phyloP scores from a whole-genome alignment of 2,113 vertebrate species.

The Nothoprocta perdicaria region DNA sequence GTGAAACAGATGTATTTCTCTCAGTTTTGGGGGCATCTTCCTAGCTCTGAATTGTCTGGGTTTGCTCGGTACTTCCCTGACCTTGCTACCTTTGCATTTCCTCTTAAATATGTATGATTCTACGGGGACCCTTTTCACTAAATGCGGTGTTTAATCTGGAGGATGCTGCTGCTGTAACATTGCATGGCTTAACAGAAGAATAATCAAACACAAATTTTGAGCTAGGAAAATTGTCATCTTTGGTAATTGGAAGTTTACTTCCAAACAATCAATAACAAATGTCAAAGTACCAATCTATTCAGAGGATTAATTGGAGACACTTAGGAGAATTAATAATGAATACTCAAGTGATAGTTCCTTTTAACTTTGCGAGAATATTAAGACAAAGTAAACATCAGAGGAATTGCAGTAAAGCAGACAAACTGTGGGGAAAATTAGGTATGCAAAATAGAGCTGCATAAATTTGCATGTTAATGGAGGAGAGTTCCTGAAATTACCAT shows the following conservation, averaged over 20 bases:
- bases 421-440: slow-evolving; percentile 66
- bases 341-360: slow-evolving; percentile 65
- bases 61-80: background rate
- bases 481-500: slow-evolving; percentile 59
- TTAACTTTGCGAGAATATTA: slow-evolving; percentile 74
- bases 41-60: background rate
- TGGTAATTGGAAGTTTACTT: slow-evolving; percentile 69
- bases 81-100: background rate
- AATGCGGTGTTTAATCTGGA: background rate
- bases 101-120: background rate
- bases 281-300: slow-evolving; percentile 67
- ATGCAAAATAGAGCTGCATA: slow-evolving; percentile 70
- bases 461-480: slow-evolving; percentile 74
- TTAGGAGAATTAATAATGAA: slow-evolving; percentile 76
- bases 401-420: slow-evolving; percentile 59
- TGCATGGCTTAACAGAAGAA: background rate
- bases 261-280: slow-evolving; percentile 72
- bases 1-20: background rate
- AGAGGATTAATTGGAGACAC: slow-evolving; percentile 72
- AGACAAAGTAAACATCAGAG: slow-evolving; percentile 76
- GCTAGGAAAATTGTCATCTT: slow-evolving; percentile 5
- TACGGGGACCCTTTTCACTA: background rate
- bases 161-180: background rate
- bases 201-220: background rate
- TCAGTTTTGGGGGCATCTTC: background rate